Evolutionary conservation across 2,797 vertebrate species (phyloP).

Genomic region (Hyperoplus immaculatus): DNA sequence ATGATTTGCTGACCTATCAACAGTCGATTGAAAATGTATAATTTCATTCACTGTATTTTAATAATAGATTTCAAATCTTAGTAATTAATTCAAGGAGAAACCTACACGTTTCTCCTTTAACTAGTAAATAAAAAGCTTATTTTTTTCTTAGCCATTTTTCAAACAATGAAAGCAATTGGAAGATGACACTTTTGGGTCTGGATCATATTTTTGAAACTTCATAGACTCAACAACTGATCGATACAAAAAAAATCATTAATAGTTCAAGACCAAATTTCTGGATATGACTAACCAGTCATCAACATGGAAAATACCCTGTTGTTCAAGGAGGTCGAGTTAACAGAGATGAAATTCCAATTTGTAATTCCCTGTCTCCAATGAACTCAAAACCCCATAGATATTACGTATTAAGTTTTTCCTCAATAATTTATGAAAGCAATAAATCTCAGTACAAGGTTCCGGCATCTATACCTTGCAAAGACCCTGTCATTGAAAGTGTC

Average conservation of each 20-base stretch:
- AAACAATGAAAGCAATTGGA: not conserved
- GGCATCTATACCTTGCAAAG: constrained; percentile 89
- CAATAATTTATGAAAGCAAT: not conserved
- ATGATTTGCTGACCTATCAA: not conserved
- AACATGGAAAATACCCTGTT: not conserved
- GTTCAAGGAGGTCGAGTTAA: not conserved
- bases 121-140: not conserved
- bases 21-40: not conserved
- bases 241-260: not conserved
- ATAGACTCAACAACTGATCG: not conserved
- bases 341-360: not conserved
- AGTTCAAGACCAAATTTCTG: not conserved
- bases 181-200: not conserved
- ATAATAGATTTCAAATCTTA: not conserved
- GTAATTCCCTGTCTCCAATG: not conserved
- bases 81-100: not conserved
- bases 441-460: not conserved
- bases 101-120: not conserved
- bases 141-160: not conserved
- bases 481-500: constrained; percentile 95
- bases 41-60: not conserved
- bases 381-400: not conserved
- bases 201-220: not conserved
- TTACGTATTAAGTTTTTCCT: not conserved
- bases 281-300: not conserved